These are phyloP conservation scores for Seira ritae DNA, from an alignment of 2,888 invertebrate species.

Conservation along the genomic window DNA sequence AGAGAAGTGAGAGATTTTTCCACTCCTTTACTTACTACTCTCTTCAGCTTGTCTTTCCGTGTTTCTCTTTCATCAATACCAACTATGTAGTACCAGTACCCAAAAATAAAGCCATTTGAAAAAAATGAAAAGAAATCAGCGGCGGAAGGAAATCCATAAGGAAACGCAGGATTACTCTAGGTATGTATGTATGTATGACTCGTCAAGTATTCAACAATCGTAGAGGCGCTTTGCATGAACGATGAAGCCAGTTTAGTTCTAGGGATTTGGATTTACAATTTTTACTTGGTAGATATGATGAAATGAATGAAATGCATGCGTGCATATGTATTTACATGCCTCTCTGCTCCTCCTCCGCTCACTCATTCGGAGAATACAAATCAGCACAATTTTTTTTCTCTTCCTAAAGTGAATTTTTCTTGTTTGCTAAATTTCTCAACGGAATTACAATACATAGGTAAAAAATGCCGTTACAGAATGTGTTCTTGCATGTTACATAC, in stretches of 20 bases:
- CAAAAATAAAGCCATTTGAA: too few species aligned
- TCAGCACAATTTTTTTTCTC: conserved; percentile 43
- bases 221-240: conserved; percentile 23
- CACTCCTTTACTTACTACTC: too few species aligned
- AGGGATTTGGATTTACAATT: conserved; percentile 5
- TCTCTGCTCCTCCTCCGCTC: not conserved
- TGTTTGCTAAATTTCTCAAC: conserved; percentile 30
- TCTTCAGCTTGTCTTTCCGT: too few species aligned
- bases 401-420: conserved; percentile 39
- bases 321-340: too few species aligned
- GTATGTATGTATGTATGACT: conserved; percentile 16
- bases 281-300: too few species aligned
- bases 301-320: too few species aligned
- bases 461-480: too few species aligned
- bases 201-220: conserved; percentile 52
- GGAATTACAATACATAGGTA: not conserved
- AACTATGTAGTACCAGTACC: not conserved
- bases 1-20: not conserved
- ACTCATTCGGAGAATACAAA: conserved; percentile 27
- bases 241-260: conserved; percentile 10
- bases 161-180: not conserved
- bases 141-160: not conserved
- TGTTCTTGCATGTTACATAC: too few species aligned
- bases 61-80: not conserved
- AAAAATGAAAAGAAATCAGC: not conserved